These are phyloP conservation scores for Capromys pilorides DNA, from an alignment of 2,797 vertebrate genomes.

Conservation along the genomic window DNA sequence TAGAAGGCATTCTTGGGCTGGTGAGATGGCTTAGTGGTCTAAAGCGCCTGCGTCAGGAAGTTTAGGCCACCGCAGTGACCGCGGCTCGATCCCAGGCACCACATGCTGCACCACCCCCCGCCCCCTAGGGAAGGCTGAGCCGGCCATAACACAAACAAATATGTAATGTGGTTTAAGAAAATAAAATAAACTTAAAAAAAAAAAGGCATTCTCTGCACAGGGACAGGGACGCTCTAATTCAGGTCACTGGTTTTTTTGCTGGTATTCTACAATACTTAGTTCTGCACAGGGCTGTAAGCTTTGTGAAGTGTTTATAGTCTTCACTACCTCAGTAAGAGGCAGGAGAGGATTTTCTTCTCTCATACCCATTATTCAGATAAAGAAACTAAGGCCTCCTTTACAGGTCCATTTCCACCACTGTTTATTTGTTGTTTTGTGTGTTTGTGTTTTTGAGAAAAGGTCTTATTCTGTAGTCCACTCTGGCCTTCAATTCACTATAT, in stretches of 20 bases:
- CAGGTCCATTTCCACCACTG: background rate
- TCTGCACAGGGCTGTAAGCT: background rate
- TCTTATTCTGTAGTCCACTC: background rate
- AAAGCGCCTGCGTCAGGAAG: too few species aligned
- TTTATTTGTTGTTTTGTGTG: background rate
- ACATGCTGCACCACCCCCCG: too few species aligned
- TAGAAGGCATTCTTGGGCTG: background rate
- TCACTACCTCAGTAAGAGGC: background rate
- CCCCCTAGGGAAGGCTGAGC: too few species aligned
- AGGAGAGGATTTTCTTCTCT: background rate
- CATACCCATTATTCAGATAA: background rate
- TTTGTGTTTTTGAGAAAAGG: background rate
- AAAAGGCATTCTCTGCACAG: too few species aligned
- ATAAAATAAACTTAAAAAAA: too few species aligned
- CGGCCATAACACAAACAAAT: too few species aligned
- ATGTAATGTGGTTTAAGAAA: too few species aligned
- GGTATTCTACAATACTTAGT: background rate
- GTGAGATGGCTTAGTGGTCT: too few species aligned
- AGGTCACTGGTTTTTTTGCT: background rate
- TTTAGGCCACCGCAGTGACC: too few species aligned
- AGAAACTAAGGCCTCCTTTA: conserved; percentile 29
- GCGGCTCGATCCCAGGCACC: too few species aligned
- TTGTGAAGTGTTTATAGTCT: background rate
- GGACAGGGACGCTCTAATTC: background rate
- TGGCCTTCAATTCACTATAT: background rate